Conservation (phyloP, 2,113 vertebrate genomes). For the Prolemur simus region DNA sequence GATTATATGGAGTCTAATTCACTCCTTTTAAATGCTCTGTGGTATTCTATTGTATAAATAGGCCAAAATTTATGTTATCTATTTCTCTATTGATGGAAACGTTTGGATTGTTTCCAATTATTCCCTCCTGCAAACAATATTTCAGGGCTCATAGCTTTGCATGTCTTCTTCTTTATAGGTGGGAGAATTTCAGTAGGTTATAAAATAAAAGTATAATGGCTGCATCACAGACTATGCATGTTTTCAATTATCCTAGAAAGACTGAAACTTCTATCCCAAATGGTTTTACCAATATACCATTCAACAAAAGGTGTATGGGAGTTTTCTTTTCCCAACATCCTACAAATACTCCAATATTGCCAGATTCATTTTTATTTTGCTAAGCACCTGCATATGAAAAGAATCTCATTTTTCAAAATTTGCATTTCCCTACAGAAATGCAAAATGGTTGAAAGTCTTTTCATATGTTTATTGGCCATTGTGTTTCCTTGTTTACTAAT, state of each 20-base stretch:
- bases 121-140: background rate
- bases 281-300: background rate
- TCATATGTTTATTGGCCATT: slow-evolving; percentile 57
- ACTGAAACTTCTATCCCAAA: background rate
- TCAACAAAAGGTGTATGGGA: background rate
- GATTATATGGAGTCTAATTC: background rate
- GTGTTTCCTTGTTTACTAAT: slow-evolving; percentile 29
- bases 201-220: background rate
- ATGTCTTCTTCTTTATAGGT: background rate
- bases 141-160: background rate
- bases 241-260: background rate
- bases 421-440: slow-evolving; percentile 59
- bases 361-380: slow-evolving; percentile 55
- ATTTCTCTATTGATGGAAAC: background rate
- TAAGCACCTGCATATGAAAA: slow-evolving; percentile 43
- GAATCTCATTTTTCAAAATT: slow-evolving; percentile 49
- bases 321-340: background rate
- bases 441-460: slow-evolving; percentile 32
- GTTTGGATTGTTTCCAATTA: background rate
- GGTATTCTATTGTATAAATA: background rate
- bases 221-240: background rate
- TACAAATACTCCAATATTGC: slow-evolving; percentile 11
- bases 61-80: background rate
- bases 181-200: background rate
- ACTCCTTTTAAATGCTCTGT: background rate